Evolutionary conservation across 1,140 invertebrate genomes (phyloP).

Genomic region (Calephelis nemesis): DNA sequence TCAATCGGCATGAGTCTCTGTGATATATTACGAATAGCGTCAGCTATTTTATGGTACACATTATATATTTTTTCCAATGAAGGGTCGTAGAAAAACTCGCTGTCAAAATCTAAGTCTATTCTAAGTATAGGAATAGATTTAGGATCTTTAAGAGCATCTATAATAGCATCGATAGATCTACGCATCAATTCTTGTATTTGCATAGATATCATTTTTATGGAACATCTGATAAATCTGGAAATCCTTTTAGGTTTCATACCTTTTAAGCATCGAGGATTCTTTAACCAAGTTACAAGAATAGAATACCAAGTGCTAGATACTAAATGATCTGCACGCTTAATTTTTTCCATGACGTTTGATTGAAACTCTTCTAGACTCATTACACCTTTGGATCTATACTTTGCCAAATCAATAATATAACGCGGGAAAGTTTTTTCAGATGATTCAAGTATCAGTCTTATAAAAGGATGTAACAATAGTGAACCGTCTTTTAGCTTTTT

Average conservation of each 20-base stretch:
- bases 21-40: constrained; percentile 66
- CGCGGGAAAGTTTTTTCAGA: constrained; percentile 79
- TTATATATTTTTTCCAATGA: constrained; percentile 66
- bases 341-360: constrained; percentile 66
- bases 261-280: constrained; percentile 66
- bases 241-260: constrained; percentile 60
- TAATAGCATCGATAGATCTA: constrained; percentile 67
- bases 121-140: constrained; percentile 62
- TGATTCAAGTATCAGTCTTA: constrained; percentile 80
- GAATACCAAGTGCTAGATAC: constrained; percentile 75
- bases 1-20: constrained; percentile 77
- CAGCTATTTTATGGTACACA: constrained; percentile 69
- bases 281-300: constrained; percentile 64
- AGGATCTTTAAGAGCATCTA: constrained; percentile 55
- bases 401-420: constrained; percentile 78
- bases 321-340: constrained; percentile 67
- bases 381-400: constrained; percentile 71
- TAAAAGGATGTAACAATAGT: constrained; percentile 82
- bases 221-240: constrained; percentile 61
- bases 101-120: constrained; percentile 71
- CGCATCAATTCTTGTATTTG: constrained; percentile 76
- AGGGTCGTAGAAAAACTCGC: constrained; percentile 72
- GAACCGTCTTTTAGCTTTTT: constrained; percentile 76
- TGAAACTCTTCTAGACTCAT: constrained; percentile 71
- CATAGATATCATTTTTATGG: constrained; percentile 73